Evolutionary conservation across 2,797 vertebrate genomes (phyloP), one percentile per base, ranked within the genome.

Genomic region (Enoplosus armatus): DNA sequence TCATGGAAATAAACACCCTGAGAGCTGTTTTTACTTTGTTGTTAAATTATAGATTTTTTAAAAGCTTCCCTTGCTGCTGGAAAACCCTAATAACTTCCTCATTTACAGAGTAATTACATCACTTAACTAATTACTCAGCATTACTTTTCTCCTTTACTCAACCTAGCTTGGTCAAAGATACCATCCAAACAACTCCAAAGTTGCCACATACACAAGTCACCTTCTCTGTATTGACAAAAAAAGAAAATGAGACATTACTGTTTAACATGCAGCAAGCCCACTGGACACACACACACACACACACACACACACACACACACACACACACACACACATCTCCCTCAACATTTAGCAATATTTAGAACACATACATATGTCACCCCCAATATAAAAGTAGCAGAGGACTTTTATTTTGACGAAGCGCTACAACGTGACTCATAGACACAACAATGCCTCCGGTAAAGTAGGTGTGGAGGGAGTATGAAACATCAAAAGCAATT

Each of bases 1-100:
- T 79, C 20, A 11, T 67, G 4, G 62, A 82, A 80, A 84, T 69
- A 71, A 81, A 77, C 51, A 15, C 20, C 20, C 26, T n/a, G 26
- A 41, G 35, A 77, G 58, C 35, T 37, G 15, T 14, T 35, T 81
- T 74, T 33, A 35, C 37, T 78, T 20, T 50, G 8, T 24, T 73
- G 20, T 29, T 48, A n/a, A 5, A n/a, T 53, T 54, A 16, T 1
- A 51, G 15, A 37, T 53, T 31, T 15, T 24, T 37, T 53, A 6
- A 16, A 66, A 53, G 45, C 10, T 3, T 64, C 11, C 6, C 5
- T 37, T 41, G 47, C 33, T 37, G 50, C 37, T 53, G 33, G 8
- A 8, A 70, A 43, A 58, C 68, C 2, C 0, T 14, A 22, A 43
- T 6, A 43, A 18, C 18, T 3, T 22, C 8, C 7, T 3, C 0